Evolutionary conservation across 2,888 invertebrate genomes (phyloP).

Genomic region (Himalopsyche anomala): DNA sequence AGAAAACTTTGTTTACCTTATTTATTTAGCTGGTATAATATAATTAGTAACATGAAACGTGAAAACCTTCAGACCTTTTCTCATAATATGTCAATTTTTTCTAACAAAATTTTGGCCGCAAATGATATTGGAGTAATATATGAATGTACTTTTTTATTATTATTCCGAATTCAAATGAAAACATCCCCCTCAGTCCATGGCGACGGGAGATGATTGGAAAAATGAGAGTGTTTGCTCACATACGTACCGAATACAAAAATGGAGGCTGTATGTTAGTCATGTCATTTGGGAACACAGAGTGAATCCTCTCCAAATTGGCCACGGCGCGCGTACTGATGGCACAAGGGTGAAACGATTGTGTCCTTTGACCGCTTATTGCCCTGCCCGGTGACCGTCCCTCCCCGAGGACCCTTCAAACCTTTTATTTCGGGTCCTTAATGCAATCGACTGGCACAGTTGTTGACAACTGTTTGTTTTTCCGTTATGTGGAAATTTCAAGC

Average conservation of each 20-base stretch:
- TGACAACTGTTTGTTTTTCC: slow-evolving; percentile 27
- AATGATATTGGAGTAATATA: too few species aligned
- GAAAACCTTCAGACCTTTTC: too few species aligned
- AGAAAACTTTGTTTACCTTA: too few species aligned
- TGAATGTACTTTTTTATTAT: too few species aligned
- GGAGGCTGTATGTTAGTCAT: slow-evolving; percentile 27
- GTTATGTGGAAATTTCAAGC: slow-evolving; percentile 18
- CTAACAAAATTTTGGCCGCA: too few species aligned
- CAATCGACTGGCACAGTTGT: slow-evolving; percentile 25
- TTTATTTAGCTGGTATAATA: too few species aligned
- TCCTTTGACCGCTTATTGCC: slow-evolving; percentile 34
- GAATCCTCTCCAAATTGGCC: slow-evolving; percentile 31
- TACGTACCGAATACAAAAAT: slow-evolving; percentile 2
- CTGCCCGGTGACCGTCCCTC: slow-evolving; percentile 12
- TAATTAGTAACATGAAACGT: too few species aligned
- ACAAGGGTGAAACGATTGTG: slow-evolving; percentile 34
- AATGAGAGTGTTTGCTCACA: too few species aligned
- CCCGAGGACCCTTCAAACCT: slow-evolving; percentile 22
- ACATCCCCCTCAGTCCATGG: too few species aligned
- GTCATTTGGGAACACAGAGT: slow-evolving; percentile 26
- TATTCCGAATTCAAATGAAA: too few species aligned
- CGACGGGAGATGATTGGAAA: too few species aligned
- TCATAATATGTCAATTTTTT: too few species aligned
- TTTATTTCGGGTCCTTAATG: slow-evolving; percentile 34
- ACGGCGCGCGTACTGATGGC: slow-evolving; percentile 4